Base-by-base conservation (phyloP, 2,888 invertebrate species). In the Drosophila monieri region DNA sequence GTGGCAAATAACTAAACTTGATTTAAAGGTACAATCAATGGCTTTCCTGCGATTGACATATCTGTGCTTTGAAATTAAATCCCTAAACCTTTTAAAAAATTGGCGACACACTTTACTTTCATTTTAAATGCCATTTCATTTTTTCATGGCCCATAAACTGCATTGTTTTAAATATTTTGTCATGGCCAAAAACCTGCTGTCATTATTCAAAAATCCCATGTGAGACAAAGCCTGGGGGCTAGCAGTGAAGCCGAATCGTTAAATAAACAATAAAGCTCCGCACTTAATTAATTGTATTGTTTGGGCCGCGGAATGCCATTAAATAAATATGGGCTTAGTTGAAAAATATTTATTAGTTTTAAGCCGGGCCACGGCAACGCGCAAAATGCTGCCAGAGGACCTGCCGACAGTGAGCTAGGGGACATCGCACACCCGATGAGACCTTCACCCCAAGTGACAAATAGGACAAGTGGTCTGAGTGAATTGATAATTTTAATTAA, bases 401-500 rank as follows among this genome's bases (percentile, higher is more conserved):
- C 12, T 41, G 37, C 66, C 75, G 65, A 51, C 71, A 48, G 67
- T 71, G 65, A 67, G n/a, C 41, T 43, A 1, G 9, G 48, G 18
- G 39, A n/a, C 15, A 0, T 23, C 23, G 1, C 6, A 10, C 27
- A 27, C 27, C 8, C 12, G 30, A 5, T 39, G 41, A 3, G n/a
- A n/a, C 51, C 67, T 76, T 62, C 53, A 53, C 46, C 46, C 51
- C 51, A 76, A 32, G 54, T 70, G 66, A 73, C 68, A 74, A 67
- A 67, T 67, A 44, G 57, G 54, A 8, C 5, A 15, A 25, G 55
- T 54, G 73, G 80, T 65, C 51, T 58, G 77, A 43, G 66, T 52
- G 73, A 65, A 78, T 74, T 86, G 80, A 77, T 85, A 77, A 78
- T 80, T 86, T 88, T 83, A 88, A 88, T 87, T 83, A 88, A 88